Conservation (phyloP, 2,113 vertebrate genomes). For the Rafetus swinhoei region DNA sequence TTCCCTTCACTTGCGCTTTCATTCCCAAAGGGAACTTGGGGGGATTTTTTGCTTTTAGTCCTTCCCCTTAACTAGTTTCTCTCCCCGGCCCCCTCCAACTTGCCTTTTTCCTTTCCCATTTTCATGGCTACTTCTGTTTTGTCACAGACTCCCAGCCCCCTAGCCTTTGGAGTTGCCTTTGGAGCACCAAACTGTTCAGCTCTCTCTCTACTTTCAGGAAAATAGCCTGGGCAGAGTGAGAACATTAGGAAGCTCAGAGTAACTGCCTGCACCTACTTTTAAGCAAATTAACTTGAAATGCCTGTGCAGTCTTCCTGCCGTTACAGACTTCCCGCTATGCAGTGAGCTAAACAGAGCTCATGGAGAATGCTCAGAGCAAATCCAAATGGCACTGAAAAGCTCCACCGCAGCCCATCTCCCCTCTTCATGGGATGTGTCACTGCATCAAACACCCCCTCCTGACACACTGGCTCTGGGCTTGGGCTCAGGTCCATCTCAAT, state of each 20-base stretch:
- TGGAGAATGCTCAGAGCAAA: not conserved
- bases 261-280: not conserved
- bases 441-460: not conserved
- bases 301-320: not conserved
- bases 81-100: not conserved
- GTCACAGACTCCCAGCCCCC: not conserved
- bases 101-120: not conserved
- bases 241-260: not conserved
- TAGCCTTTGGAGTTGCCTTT: not conserved
- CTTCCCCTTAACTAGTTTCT: not conserved
- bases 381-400: not conserved
- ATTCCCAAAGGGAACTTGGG: not conserved
- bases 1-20: rapidly evolving
- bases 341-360: not conserved
- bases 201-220: not conserved
- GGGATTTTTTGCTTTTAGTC: rapidly evolving
- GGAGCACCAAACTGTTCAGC: not conserved
- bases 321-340: not conserved
- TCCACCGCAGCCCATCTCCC: rapidly evolving
- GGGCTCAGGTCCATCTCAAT: not conserved
- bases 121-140: not conserved
- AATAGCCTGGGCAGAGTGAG: not conserved
- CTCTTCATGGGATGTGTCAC: not conserved
- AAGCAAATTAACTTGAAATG: not conserved
- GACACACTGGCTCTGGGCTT: not conserved